Conservation (phyloP, 2,797 vertebrate species). For the Cygnus olor region DNA sequence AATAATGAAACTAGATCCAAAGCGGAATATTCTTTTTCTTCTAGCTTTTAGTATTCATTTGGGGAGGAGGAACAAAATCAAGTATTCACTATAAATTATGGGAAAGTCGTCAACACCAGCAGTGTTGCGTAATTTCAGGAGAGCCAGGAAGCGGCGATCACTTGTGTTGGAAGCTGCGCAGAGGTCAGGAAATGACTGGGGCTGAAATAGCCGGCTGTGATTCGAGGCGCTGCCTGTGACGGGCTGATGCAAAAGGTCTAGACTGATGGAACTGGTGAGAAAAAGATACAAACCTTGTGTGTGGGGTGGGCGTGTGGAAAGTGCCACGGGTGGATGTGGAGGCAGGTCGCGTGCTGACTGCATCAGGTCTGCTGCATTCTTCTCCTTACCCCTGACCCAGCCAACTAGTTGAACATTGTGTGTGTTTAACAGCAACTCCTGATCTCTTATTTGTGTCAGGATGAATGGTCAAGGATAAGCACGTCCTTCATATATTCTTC, state of each 20-base stretch:
- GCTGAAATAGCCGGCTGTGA: neutral
- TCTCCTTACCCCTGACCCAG: neutral
- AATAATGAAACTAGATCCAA: neutral
- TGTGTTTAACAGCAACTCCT: neutral
- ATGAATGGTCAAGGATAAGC: neutral
- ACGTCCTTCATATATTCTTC: rapidly evolving
- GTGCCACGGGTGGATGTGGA: neutral
- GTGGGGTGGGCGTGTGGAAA: neutral
- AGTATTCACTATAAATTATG: neutral
- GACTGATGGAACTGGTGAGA: neutral
- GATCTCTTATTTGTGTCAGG: neutral
- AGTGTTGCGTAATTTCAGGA: neutral
- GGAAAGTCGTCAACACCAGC: neutral
- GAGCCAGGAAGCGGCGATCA: neutral
- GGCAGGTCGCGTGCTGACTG: neutral
- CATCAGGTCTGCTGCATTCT: rapidly evolving
- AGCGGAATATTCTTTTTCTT: neutral
- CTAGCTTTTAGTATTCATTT: neutral
- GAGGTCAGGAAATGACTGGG: neutral
- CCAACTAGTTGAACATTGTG: neutral
- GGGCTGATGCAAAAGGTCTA: neutral
- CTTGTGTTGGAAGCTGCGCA: neutral
- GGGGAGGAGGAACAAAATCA: neutral
- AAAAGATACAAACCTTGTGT: neutral
- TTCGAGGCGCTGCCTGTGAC: neutral